phyloP scores from a whole-genome alignment of 2,113 vertebrate species.

The Narcine bancroftii region DNA sequence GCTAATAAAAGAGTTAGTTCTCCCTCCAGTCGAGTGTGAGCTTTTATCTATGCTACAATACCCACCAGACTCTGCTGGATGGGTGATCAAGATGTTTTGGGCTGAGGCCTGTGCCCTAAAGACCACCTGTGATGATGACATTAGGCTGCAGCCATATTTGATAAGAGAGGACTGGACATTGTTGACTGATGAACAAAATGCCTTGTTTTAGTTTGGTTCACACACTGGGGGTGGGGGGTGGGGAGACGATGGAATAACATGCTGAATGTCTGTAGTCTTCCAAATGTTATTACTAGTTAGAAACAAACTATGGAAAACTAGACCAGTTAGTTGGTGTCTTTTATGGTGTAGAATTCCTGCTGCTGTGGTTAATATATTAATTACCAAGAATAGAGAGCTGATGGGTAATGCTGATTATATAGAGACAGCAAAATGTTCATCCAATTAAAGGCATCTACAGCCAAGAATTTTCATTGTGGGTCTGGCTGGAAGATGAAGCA shows the following conservation, averaged over 20 bases:
- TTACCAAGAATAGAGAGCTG: not conserved
- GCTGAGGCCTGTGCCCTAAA: too few relatives aligned
- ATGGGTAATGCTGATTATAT: not conserved
- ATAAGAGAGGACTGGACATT: not conserved
- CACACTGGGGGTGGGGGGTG: too few relatives aligned
- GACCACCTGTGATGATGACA: too few relatives aligned
- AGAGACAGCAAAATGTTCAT: not conserved
- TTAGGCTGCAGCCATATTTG: not conserved
- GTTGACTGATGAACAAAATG: not conserved
- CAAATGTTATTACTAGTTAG: not conserved
- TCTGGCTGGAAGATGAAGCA: not conserved
- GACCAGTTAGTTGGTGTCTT: not conserved
- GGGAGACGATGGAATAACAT: not conserved
- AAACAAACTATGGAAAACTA: not conserved
- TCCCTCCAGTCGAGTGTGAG: too few relatives aligned
- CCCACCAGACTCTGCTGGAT: too few relatives aligned
- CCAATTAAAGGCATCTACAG: not conserved
- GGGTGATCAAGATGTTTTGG: too few relatives aligned
- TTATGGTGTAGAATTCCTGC: not conserved
- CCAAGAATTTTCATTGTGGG: not conserved
- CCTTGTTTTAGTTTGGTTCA: not conserved
- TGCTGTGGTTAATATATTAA: not conserved
- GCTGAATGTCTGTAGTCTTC: not conserved
- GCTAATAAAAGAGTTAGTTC: too few relatives aligned
- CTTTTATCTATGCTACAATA: too few relatives aligned